Base-by-base conservation (phyloP, 2,113 vertebrate genomes). In the Psettodes erumei region DNA sequence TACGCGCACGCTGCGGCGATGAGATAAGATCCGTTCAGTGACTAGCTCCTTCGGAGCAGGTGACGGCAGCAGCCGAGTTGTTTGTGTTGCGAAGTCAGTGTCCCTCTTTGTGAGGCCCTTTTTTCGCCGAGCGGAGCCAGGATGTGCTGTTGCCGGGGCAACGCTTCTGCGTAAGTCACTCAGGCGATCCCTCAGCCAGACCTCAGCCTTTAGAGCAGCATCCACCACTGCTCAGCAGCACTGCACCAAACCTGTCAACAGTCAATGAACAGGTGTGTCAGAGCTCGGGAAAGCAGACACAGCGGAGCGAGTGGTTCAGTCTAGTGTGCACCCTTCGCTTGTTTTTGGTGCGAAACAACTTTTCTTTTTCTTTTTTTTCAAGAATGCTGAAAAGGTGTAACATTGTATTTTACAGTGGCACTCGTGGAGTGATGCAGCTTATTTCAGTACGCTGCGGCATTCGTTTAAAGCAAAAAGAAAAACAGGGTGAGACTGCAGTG, bases 61-160 rank as follows among this genome's bases (percentile, higher is more conserved):
- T 15, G 23, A 67, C 66, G 59, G 54, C 55, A 33, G 25, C 25
- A 21, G 30, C 35, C 3, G 62, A 81, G 63, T 60, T 81, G 83
- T 90, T 88, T 89, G 68, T 77, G 54, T 81, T 82, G 75, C 80
- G 77, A 72, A 86, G 82, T 80, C 82, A 71, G 75, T 83, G 80
- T 90, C 83, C 77, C 53, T 64, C n/a, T 89, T 87, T 86, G 75
- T 81, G 32, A 81, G 86, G 77, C 75, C 76, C 35, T 18, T 28
- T 78, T 86, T 84, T 81, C 82, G 80, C 86, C 84, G 67, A 86
- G 85, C 86, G 75, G 81, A 88, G 82, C 84, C 86, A 82, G 87
- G 87, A 91, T 91, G 90, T 91, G 88, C 87, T 72, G 93, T 94
- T 94, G 90, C 92, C 90, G 43, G 77, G 92, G 92, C 82, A 94